A percentile compares a stretch with the other conserved stretches of the same genome.
Evolutionary conservation across 1,140 invertebrate species (phyloP).

Genomic region (Atopsyche davidsoni): DNA sequence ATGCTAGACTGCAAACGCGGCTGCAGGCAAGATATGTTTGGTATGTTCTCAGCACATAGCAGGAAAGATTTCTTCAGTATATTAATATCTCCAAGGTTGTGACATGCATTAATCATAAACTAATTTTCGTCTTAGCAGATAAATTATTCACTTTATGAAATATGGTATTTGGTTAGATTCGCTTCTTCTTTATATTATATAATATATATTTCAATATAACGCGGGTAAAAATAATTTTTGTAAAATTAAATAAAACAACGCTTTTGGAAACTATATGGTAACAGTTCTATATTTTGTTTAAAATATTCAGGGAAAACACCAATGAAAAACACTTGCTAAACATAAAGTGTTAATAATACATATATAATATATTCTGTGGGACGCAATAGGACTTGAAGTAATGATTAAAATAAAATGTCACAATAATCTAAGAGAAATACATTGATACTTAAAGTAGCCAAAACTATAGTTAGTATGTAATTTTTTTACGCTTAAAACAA

Average conservation of each 20-base stretch:
- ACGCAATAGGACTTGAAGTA: constrained; percentile 30
- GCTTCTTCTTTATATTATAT: neutral
- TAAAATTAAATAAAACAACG: constrained; percentile 21
- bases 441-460: constrained; percentile 19
- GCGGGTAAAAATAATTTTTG: neutral
- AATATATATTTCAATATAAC: neutral
- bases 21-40: too few species aligned
- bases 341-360: constrained; percentile 29
- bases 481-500: too few species aligned
- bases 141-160: neutral
- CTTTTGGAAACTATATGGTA: constrained; percentile 31
- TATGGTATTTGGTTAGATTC: neutral
- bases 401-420: constrained; percentile 20
- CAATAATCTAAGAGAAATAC: neutral
- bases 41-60: too few species aligned
- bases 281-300: constrained; percentile 32
- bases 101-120: neutral
- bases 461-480: constrained; percentile 21
- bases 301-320: constrained; percentile 32
- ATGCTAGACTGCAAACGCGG: too few species aligned
- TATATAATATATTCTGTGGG: constrained; percentile 27
- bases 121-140: neutral
- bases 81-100: neutral
- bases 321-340: constrained; percentile 31
- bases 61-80: too few species aligned